Percentiles rank a stretch among this genome's conserved stretches.
These are phyloP conservation scores for Okamejei kenojei DNA, from an alignment of 2,797 vertebrate genomes.

Conservation along the genomic window DNA sequence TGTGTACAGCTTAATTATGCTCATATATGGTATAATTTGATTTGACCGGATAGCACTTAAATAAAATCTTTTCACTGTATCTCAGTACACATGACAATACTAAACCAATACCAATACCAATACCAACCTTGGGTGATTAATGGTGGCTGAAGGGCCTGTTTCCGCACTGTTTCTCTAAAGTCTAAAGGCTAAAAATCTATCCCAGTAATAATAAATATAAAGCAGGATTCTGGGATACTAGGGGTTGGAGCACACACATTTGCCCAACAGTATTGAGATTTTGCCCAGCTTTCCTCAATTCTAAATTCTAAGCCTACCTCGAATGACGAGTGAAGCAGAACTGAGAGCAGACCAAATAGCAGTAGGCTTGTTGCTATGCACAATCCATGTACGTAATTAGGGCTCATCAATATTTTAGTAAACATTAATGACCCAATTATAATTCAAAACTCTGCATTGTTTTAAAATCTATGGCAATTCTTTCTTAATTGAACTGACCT, in stretches of 20 bases:
- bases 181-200: not conserved
- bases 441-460: slow-evolving; percentile 37
- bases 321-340: not conserved
- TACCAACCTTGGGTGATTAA: not conserved
- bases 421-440: slow-evolving; percentile 39
- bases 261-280: too few species aligned
- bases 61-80: too few species aligned
- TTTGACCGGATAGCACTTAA: too few species aligned
- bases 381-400: slow-evolving; percentile 37
- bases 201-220: not conserved
- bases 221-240: not conserved
- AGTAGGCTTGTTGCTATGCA: not conserved
- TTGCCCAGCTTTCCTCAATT: not conserved
- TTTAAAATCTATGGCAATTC: slow-evolving; percentile 31
- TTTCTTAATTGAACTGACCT: slow-evolving; percentile 31
- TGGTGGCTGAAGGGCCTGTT: too few species aligned
- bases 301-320: not conserved
- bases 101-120: too few species aligned
- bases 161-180: too few species aligned
- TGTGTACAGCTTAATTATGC: too few species aligned
- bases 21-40: too few species aligned
- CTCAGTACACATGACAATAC: too few species aligned
- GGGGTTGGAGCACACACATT: not conserved
- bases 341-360: not conserved
- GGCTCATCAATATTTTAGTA: slow-evolving; percentile 38